phyloP scores from a whole-genome alignment of 2,113 vertebrate species.

The Oryzias curvinotus region DNA sequence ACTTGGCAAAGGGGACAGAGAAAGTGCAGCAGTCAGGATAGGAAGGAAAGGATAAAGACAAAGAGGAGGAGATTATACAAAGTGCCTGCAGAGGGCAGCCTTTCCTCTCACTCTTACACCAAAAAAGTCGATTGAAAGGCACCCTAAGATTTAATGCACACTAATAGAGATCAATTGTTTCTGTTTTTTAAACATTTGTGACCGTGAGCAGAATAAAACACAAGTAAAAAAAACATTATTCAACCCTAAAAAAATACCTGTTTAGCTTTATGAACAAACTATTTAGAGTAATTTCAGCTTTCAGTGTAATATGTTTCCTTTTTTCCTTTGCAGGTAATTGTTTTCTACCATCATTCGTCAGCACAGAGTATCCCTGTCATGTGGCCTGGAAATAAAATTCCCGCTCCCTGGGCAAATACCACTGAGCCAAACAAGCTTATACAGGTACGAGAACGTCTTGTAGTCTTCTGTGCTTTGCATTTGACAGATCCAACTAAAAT shows the following conservation, averaged over 20 bases:
- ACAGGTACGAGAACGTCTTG: slow-evolving; percentile 46
- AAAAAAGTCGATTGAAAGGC: too few species aligned
- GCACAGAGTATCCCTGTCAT: slow-evolving; percentile 77
- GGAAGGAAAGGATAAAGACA: background rate
- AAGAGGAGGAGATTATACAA: background rate
- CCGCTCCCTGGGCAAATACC: slow-evolving; percentile 97
- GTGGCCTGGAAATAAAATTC: slow-evolving; percentile 94
- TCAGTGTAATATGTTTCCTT: slow-evolving; percentile 3
- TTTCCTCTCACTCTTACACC: background rate
- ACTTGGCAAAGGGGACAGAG: slow-evolving; percentile 23
- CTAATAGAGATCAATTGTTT: too few species aligned
- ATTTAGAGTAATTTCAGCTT: background rate
- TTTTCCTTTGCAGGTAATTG: slow-evolving; percentile 81
- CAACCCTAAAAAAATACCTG: too few species aligned
- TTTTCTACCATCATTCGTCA: slow-evolving; percentile 91
- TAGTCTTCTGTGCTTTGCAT: background rate
- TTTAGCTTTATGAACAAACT: too few species aligned
- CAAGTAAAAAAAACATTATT: too few species aligned
- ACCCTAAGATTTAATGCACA: too few species aligned
- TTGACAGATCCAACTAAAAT: background rate
- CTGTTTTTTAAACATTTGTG: too few species aligned
- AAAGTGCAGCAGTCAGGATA: slow-evolving; percentile 4
- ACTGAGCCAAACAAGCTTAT: slow-evolving; percentile 87
- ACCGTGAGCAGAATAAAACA: too few species aligned
- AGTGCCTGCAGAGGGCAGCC: slow-evolving; percentile 25